Percentiles rank a stretch among this genome's conserved stretches.
phyloP scores from a whole-genome alignment of 2,113 vertebrate genomes.

The Lophius piscatorius region DNA sequence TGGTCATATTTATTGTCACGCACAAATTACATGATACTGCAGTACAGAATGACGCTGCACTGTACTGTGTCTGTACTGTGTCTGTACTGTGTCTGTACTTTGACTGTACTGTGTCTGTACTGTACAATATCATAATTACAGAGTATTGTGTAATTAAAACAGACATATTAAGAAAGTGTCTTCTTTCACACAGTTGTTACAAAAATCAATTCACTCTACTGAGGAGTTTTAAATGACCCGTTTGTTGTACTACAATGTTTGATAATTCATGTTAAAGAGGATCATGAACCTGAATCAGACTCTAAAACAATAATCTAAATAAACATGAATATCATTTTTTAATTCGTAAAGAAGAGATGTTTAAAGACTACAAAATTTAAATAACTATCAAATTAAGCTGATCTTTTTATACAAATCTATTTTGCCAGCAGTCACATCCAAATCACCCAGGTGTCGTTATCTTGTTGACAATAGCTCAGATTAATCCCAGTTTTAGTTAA shows the following conservation, averaged over 20 bases:
- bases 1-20: no score
- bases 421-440: conserved; percentile 19
- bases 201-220: no score
- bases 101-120: no score
- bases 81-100: no score
- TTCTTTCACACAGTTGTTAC: no score
- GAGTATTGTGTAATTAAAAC: no score
- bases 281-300: background rate
- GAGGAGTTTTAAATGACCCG: no score
- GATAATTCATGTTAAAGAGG: no score
- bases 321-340: conserved; percentile 42
- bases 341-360: conserved; percentile 77
- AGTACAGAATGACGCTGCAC: conserved; percentile 2
- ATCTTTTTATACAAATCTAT: conserved; percentile 63
- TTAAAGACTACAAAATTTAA: conserved; percentile 47
- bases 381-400: conserved; percentile 46
- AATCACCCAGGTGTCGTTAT: conserved; percentile 11
- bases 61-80: no score
- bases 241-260: no score
- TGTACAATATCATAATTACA: no score
- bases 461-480: conserved; percentile 5
- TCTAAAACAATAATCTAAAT: conserved; percentile 2
- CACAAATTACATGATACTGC: background rate
- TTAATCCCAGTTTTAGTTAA: conserved; percentile 23
- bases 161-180: no score